phyloP scores from a whole-genome alignment of 64 coral and sea anemone genomes.

The Trachythela sp. region DNA sequence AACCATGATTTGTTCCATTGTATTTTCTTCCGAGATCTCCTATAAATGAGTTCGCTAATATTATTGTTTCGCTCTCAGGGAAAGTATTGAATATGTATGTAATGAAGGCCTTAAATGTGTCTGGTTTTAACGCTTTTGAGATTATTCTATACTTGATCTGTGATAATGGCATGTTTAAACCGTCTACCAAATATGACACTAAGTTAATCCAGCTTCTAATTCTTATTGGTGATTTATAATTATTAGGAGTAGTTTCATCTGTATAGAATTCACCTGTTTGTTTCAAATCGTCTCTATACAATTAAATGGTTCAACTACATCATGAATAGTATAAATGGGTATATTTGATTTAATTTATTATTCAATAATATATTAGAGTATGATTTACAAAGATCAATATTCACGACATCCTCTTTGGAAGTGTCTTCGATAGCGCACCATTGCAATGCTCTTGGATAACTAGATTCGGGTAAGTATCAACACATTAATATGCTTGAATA shows the following conservation, averaged over 20 bases:
- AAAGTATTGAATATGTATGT: slow-evolving; percentile 26
- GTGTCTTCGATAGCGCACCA: slow-evolving; percentile 21
- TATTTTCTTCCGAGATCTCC: slow-evolving; percentile 34
- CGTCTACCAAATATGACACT: not conserved
- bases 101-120: slow-evolving; percentile 31
- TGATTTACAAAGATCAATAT: slow-evolving; percentile 2
- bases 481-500: slow-evolving; percentile 41
- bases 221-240: not conserved
- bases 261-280: slow-evolving; percentile 9
- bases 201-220: not conserved
- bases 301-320: not conserved
- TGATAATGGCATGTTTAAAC: not conserved
- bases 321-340: not conserved
- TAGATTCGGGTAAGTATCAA: slow-evolving; percentile 35
- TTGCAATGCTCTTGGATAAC: slow-evolving; percentile 15
- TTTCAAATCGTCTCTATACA: not conserved
- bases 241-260: not conserved
- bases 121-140: slow-evolving; percentile 18
- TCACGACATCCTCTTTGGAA: not conserved
- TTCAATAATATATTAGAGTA: slow-evolving; percentile 13
- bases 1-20: slow-evolving; percentile 14
- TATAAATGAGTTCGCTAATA: slow-evolving; percentile 17
- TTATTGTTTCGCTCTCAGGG: slow-evolving; percentile 15
- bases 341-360: not conserved
- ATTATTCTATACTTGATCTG: slow-evolving; percentile 32